Conservation (phyloP, 1,140 invertebrate genomes). For the Pseudomyrmex pallidus region DNA sequence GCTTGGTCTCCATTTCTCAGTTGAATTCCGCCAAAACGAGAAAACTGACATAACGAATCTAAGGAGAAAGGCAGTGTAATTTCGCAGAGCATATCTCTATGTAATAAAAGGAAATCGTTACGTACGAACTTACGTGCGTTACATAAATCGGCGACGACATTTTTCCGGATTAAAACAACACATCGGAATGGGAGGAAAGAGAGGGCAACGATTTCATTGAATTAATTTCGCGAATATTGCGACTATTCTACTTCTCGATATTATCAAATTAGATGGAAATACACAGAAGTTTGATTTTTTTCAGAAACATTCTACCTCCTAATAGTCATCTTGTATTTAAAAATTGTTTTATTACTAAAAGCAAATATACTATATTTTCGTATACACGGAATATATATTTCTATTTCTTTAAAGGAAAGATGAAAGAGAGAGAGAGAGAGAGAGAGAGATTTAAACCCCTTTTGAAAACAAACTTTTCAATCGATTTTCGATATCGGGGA, state of each 20-base stretch:
- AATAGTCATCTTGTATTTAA: not conserved
- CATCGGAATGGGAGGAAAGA: too few species aligned
- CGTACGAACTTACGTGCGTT: not conserved
- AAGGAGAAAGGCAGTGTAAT: not conserved
- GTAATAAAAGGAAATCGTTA: slow-evolving; percentile 10
- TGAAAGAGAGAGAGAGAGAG: too few species aligned
- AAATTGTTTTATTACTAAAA: not conserved
- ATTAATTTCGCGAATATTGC: slow-evolving; percentile 12
- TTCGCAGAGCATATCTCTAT: not conserved
- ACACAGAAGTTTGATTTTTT: too few species aligned
- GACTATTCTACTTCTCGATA: not conserved
- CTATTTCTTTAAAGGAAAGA: not conserved
- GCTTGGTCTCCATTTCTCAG: slow-evolving; percentile 53
- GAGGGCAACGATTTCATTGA: not conserved
- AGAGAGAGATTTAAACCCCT: not conserved
- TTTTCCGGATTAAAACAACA: slow-evolving; percentile 1
- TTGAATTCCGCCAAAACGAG: slow-evolving; percentile 54
- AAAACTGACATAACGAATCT: slow-evolving; percentile 16
- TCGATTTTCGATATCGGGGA: slow-evolving; percentile 23
- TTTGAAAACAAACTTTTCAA: slow-evolving; percentile 6
- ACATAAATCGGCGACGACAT: slow-evolving; percentile 9
- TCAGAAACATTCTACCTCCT: too few species aligned
- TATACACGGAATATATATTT: not conserved
- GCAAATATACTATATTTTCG: too few species aligned
- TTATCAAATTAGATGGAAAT: not conserved